Percentiles rank a stretch among this genome's conserved stretches.
Conservation (phyloP, 1,140 invertebrate species). For the Maconellicoccus hirsutus region DNA sequence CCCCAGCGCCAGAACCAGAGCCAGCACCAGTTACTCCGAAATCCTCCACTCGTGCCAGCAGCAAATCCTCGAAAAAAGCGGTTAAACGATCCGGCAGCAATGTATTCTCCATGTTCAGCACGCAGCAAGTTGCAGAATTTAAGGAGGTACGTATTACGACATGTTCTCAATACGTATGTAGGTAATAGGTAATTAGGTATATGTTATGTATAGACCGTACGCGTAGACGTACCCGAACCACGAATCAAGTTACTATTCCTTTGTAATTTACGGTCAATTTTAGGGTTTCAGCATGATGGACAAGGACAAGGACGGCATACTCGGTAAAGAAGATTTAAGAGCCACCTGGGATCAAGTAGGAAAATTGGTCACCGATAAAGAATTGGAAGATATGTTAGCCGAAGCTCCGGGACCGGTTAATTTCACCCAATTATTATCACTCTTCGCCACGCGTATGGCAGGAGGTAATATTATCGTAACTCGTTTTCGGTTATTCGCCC, state of each 20-base stretch:
- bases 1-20: conserved; percentile 37
- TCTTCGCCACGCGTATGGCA: conserved; percentile 82
- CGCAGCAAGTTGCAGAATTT: conserved; percentile 89
- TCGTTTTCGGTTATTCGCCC: not conserved
- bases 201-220: too few relatives aligned
- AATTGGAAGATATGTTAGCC: conserved; percentile 78
- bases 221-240: not conserved
- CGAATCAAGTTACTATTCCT: not conserved
- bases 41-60: conserved; percentile 43
- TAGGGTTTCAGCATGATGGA: conserved; percentile 97
- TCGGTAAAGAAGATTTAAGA: conserved; percentile 89
- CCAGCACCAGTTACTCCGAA: conserved; percentile 44
- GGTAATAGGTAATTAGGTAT: too few relatives aligned
- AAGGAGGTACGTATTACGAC: conserved; percentile 61
- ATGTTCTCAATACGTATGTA: too few relatives aligned
- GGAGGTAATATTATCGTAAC: conserved; percentile 35
- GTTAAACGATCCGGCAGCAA: conserved; percentile 80
- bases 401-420: conserved; percentile 88
- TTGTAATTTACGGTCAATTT: not conserved
- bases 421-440: conserved; percentile 84
- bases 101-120: conserved; percentile 91
- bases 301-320: conserved; percentile 95
- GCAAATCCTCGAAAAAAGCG: conserved; percentile 40
- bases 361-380: conserved; percentile 76
- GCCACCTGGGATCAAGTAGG: conserved; percentile 91